Base-by-base conservation (phyloP, 2,888 invertebrate species). In the Ochlodes sylvanus region DNA sequence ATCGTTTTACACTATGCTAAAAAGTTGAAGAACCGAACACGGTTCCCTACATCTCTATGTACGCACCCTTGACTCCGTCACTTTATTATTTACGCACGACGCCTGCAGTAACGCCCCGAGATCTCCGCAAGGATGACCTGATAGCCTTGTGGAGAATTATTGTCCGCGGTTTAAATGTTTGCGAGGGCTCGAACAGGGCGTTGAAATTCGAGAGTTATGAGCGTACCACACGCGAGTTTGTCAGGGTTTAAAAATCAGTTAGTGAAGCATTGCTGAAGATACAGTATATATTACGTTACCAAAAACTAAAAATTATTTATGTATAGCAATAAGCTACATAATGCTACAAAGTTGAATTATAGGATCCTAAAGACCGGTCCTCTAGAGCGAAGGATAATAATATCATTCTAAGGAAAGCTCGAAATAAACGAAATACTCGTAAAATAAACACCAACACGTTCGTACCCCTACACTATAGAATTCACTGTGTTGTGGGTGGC, bases 101-200 rank as follows among this genome's bases (percentile, higher is more conserved):
- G 83, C 81, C 74, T 70, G 68, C 73, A 78, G 85, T 77, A 79
- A 83, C 88, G 86, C 88, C 87, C 83, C 81, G 81, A 86, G 87
- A 87, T 86, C 87, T 87, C 84, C 83, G 84, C 86, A 85, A 81
- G 83, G 79, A 77, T 77, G 79, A 68, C 69, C 76, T 73, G 85
- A 88, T 88, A 85, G 70, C 73, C 77, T 42, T 47, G 60, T 41
- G 64, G 47, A 68, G 73, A 77, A 69, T 75, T 77, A 75, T 76
- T 74, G 71, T 73, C 70, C 57, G 69, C 69, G 71, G 73, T 75
- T 70, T 73, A 68, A 68, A 70, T 60, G 44, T 47, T 60, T 60
- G 60, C 44, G 42, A 60, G 44, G 60, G 60, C 27, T 17, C 27
- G 42, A 42, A 58, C 50, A 38, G 60, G 58, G 60, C 60, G 60